Percentiles rank a stretch among this genome's conserved stretches.
phyloP scores from a whole-genome alignment of 2,113 vertebrate genomes.

The Nothoprocta perdicaria region DNA sequence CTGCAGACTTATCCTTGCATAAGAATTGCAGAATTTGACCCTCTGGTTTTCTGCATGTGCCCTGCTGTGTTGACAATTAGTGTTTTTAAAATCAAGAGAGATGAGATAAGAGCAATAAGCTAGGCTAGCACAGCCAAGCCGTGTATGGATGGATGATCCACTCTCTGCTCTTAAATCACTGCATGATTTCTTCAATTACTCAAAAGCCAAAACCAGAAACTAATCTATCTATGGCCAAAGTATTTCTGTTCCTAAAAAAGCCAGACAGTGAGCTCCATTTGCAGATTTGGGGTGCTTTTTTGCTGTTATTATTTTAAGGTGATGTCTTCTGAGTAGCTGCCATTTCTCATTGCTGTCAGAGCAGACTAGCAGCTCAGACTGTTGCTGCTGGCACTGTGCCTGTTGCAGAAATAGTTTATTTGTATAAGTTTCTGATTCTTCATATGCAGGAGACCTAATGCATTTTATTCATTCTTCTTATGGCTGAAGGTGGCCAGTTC shows the following conservation, averaged over 20 bases:
- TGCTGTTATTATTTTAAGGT: constrained; percentile 43
- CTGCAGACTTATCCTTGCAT: background rate
- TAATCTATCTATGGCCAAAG: constrained; percentile 35
- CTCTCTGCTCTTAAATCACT: constrained; percentile 35
- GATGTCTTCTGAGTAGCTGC: constrained; percentile 45
- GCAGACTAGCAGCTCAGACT: constrained; percentile 5
- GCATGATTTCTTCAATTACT: constrained; percentile 13
- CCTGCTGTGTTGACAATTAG: background rate
- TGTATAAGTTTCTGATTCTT: constrained; percentile 64
- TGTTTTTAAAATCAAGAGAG: background rate
- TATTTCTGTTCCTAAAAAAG: constrained; percentile 28
- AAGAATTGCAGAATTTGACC: background rate
- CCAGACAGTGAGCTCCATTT: background rate
- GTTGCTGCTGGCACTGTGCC: constrained; percentile 57
- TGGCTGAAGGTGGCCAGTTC: constrained; percentile 44
- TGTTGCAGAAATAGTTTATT: constrained; percentile 61
- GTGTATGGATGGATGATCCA: constrained; percentile 6
- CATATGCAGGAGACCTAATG: constrained; percentile 27
- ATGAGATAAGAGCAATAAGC: constrained; percentile 41
- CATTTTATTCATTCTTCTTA: constrained; percentile 69
- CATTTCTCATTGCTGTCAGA: constrained; percentile 50
- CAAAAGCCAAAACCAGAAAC: constrained; percentile 18
- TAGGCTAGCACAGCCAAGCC: background rate
- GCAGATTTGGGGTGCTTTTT: background rate
- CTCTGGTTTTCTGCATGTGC: background rate